These are phyloP conservation scores for Patella ulyssiponensis DNA, from an alignment of 2,888 invertebrate species.

Conservation along the genomic window DNA sequence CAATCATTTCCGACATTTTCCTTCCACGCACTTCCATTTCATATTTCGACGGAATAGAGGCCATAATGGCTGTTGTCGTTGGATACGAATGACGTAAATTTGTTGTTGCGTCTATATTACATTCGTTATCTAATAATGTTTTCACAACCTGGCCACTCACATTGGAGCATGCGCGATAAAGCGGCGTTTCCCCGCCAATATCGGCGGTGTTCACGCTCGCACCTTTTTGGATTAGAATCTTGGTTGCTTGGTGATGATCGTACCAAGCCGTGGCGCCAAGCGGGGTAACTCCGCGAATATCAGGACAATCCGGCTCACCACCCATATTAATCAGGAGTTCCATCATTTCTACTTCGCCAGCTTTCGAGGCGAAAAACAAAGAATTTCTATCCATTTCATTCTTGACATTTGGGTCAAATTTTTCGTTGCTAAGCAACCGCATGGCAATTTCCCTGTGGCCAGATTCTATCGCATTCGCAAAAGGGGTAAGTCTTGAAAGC, in stretches of 20 bases:
- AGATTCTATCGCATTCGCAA: constrained; percentile 33
- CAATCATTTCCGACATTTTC: constrained; percentile 36
- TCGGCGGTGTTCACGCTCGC: constrained; percentile 38
- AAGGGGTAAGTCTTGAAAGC: constrained; percentile 34
- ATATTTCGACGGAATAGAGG: constrained; percentile 38
- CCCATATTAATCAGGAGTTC: constrained; percentile 32
- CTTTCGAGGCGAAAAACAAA: constrained; percentile 35
- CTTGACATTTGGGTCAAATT: constrained; percentile 33
- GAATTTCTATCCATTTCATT: constrained; percentile 41
- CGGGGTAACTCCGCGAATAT: constrained; percentile 41
- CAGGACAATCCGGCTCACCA: constrained; percentile 31
- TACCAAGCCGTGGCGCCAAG: constrained; percentile 32
- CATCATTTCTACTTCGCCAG: constrained; percentile 24
- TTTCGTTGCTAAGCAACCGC: constrained; percentile 21
- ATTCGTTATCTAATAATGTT: constrained; percentile 29
- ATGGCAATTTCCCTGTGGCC: constrained; percentile 20
- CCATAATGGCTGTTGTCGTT: constrained; percentile 40
- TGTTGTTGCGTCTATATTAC: constrained; percentile 34
- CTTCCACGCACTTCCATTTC: constrained; percentile 26
- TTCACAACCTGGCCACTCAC: constrained; percentile 26
- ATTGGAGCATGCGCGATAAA: constrained; percentile 41
- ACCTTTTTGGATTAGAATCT: constrained; percentile 39
- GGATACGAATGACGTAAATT: constrained; percentile 20
- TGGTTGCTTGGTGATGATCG: constrained; percentile 28
- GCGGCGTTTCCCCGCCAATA: constrained; percentile 37